Percentiles rank a stretch among this genome's conserved stretches.
Evolutionary conservation across 2,888 invertebrate genomes (phyloP).

Genomic region (Choristoneura rosaceana): DNA sequence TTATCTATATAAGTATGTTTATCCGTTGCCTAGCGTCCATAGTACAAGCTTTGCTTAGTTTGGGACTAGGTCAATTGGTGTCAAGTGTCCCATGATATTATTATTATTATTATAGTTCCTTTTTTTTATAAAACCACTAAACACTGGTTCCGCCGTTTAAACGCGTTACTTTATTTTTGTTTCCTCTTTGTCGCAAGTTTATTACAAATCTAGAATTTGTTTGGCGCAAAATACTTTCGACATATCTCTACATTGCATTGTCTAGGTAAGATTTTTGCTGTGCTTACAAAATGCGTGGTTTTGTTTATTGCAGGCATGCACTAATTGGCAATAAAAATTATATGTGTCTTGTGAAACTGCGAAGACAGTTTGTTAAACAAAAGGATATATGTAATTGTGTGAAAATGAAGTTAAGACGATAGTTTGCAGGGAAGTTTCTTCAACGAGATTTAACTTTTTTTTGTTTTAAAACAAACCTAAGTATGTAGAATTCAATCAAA

Average conservation of each 20-base stretch:
- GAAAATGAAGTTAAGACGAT: neutral
- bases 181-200: constrained; percentile 13
- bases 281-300: constrained; percentile 17
- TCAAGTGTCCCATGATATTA: no score
- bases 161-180: neutral
- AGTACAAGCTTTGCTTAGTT: no score
- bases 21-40: no score
- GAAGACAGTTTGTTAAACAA: constrained; percentile 3
- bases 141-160: no score
- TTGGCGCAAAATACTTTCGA: constrained; percentile 11
- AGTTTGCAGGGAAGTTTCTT: neutral
- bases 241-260: constrained; percentile 19
- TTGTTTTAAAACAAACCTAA: no score
- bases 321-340: constrained; percentile 21
- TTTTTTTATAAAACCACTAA: no score
- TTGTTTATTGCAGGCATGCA: constrained; percentile 10
- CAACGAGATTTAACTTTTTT: no score
- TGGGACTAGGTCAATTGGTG: no score
- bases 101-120: no score
- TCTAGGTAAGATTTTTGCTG: constrained; percentile 2
- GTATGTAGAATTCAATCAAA: no score
- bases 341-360: constrained; percentile 2
- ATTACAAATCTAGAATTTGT: neutral
- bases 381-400: constrained; percentile 4
- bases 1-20: no score